Evolutionary conservation across 2,113 vertebrate species (phyloP).

Genomic region (Bufo bufo): DNA sequence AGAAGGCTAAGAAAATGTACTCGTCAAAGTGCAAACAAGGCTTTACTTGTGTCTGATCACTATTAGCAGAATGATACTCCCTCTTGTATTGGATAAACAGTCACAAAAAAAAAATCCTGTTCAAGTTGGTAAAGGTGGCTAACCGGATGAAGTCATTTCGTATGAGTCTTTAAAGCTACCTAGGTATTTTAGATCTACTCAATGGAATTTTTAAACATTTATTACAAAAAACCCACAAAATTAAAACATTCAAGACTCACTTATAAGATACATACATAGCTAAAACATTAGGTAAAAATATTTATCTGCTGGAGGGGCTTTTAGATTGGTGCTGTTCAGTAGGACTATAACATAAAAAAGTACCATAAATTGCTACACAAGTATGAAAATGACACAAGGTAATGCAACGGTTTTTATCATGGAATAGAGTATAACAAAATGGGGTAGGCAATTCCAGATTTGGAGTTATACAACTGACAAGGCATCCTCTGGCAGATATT

Average conservation of each 20-base stretch:
- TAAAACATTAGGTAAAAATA: conserved; percentile 21
- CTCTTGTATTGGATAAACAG: conserved; percentile 59
- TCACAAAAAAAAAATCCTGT: conserved; percentile 61
- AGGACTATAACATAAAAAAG: conserved; percentile 20
- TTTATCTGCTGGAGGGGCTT: conserved; percentile 31
- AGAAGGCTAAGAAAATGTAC: conserved; percentile 67
- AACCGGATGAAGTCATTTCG: conserved; percentile 42
- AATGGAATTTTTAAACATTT: conserved; percentile 40
- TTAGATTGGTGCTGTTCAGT: conserved; percentile 25
- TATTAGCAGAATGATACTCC: conserved; percentile 59
- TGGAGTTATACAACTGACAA: conserved; percentile 1
- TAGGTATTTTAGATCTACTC: conserved; percentile 40
- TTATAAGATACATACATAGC: conserved; percentile 43
- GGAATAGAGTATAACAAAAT: conserved; percentile 19
- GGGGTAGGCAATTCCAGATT: conserved; percentile 44
- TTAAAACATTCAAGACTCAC: conserved; percentile 36
- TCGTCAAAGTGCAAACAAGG: conserved; percentile 65
- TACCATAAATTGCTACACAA: conserved; percentile 18
- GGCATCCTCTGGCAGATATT: not conserved
- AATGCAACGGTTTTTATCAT: conserved; percentile 1
- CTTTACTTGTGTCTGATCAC: conserved; percentile 60
- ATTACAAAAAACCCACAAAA: conserved; percentile 40
- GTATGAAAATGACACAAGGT: conserved; percentile 15
- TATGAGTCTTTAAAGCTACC: conserved; percentile 34
- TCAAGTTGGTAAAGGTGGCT: conserved; percentile 61